Evolutionary conservation across 2,888 invertebrate genomes (phyloP), one percentile per base, ranked within the genome.

Genomic region (Pyralis farinalis): DNA sequence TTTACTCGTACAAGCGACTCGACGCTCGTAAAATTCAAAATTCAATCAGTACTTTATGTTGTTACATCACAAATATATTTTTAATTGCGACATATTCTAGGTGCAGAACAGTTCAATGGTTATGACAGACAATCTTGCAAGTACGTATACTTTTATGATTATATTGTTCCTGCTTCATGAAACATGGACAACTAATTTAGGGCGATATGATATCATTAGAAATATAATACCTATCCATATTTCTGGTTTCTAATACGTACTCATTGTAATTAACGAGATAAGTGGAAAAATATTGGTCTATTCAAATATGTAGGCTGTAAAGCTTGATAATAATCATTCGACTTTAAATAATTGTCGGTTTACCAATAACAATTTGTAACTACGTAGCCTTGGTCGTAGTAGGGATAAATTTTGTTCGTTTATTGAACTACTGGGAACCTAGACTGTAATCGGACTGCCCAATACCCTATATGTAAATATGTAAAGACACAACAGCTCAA

Each of bases 1-100:
- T 55, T 53, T 56, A 59, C 45, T 57, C 43, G 51, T 38, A 51
- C 58, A 49, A 57, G 51, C 40, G 42, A 42, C 51, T 49, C 34
- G 25, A 50, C 35, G 50, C 49, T 68, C 71, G 55, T 76, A 70
- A 75, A 75, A 58, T 58, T 58, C 49, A 51, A 52, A 67, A 69
- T 64, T 64, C 64, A 71, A 72, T 77, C 62, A 67, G 62, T 62
- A 56, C 58, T 73, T 63, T 55, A 60, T 49, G 57, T 54, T 50
- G 48, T 73, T 74, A 63, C 68, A 38, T 56, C 62, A 71, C 52
- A 56, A 44, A 48, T 33, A 61, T 63, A 66, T 66, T 65, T 62
- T 61, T 63, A 52, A 58, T 57, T 66, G 51, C 47, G 60, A 45
- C 54, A 54, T 53, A 55, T 58, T 54, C 9, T 10, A 1, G 4